Base-by-base conservation (phyloP, 2,888 invertebrate genomes). In the Gerris lacustris region DNA sequence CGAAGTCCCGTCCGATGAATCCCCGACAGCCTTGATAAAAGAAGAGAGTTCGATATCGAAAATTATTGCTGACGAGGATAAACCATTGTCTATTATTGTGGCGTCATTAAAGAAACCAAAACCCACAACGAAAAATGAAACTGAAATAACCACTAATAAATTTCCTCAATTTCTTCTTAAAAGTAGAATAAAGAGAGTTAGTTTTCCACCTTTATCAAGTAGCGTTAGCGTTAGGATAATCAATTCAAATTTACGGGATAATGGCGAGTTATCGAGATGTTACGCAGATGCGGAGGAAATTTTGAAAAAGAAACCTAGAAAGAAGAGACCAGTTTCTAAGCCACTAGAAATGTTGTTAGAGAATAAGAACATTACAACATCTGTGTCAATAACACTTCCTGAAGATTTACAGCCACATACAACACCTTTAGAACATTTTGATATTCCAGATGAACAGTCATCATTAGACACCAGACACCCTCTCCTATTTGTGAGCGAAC, bases 241-340 rank as follows among this genome's bases (percentile, higher is more conserved):
- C 68, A 70, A 64, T 15, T 72, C 74, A 68, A 69, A 72, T 63
- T 72, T 72, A 63, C 66, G 69, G 31, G 82, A 83, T 70, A 80
- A 78, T 73, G 84, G 83, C 6, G 77, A 81, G 62, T 73, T 84
- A 6, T 84, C 84, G 0, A 80, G 83, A 75, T 84, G 83, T 73
- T 75, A 83, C 2, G 79, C 81, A 75, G 84, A 84, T 73, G 83
- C 84, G 4, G 77, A 81, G 70, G 81, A 81, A 71, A 67, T 83
- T 11, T 78, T 79, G 43, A 82, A 82, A 75, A 80, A 78, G 43
- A 83, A 82, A 75, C 78, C 77, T 9, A 79, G 80, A 69, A 82
- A 80, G 74, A 75, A 80, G 45, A 83, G 82, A 72, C 78, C 81
- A 5, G 77, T 78, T 5, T 80, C 81, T 17, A 78, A 79, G 68